A percentile compares a stretch with the other conserved stretches of the same genome.
Evolutionary conservation across 2,113 vertebrate species (phyloP).

Genomic region (Rhinopomastus cyanomelas): DNA sequence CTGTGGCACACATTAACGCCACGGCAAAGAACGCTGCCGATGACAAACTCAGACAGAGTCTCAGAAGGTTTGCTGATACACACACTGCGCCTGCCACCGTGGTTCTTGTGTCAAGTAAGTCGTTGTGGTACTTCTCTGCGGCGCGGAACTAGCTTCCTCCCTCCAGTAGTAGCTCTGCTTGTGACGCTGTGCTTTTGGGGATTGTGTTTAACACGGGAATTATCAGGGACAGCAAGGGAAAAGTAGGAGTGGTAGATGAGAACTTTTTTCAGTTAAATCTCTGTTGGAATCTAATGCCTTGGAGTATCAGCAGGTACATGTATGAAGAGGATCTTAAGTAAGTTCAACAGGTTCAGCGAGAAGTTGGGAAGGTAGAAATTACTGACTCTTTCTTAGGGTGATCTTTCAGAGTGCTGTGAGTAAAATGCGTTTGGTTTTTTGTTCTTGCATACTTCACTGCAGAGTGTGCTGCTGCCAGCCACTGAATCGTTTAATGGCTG

Average conservation of each 20-base stretch:
- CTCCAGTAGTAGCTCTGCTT: not conserved
- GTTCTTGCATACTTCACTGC: no score
- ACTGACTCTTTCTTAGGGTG: not conserved
- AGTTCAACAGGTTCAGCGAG: not conserved
- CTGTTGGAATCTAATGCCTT: not conserved
- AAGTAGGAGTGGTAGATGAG: not conserved
- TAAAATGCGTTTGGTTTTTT: not conserved
- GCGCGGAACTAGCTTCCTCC: not conserved
- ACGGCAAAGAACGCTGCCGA: conserved; percentile 99
- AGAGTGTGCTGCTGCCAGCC: no score
- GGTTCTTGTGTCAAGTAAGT: conserved; percentile 94
- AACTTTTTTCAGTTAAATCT: not conserved
- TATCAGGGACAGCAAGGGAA: not conserved
- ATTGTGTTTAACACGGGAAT: not conserved
- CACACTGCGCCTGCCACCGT: conserved; percentile 95
- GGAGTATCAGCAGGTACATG: not conserved
- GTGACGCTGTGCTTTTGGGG: not conserved
- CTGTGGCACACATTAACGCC: conserved; percentile 97
- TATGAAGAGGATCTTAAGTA: not conserved
- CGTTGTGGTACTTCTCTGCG: not conserved
- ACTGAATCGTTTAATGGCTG: not conserved
- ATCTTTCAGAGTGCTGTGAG: not conserved
- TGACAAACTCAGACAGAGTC: conserved; percentile 95
- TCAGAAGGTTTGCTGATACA: conserved; percentile 94
- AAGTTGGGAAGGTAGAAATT: not conserved